Evolutionary conservation across 2,113 vertebrate species (phyloP).

Genomic region (Euleptes europaea): DNA sequence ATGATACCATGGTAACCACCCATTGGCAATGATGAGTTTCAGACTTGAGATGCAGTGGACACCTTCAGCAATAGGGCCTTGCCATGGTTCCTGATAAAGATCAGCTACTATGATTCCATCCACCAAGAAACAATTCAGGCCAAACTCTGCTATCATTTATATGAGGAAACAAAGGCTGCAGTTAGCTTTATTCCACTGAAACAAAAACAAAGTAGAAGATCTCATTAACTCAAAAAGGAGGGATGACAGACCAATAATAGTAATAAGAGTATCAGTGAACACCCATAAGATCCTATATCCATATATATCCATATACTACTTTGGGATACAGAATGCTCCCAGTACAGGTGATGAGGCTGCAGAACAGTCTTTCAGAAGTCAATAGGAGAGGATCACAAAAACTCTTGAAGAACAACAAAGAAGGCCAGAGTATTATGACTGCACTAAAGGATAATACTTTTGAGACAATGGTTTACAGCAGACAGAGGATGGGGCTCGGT

Average conservation of each 20-base stretch:
- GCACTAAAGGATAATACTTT: neutral
- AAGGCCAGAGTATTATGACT: neutral
- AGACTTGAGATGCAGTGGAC: neutral
- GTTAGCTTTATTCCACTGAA: neutral
- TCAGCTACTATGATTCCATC: neutral
- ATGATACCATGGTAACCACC: constrained; percentile 1
- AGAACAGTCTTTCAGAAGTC: neutral
- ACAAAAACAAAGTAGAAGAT: neutral
- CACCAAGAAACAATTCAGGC: neutral
- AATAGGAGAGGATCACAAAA: neutral
- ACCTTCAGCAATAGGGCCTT: neutral
- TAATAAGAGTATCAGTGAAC: neutral
- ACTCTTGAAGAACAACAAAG: neutral
- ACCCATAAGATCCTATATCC: neutral
- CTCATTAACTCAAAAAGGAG: neutral
- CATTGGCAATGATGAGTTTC: neutral
- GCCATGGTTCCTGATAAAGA: neutral
- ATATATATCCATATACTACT: neutral
- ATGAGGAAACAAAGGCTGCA: neutral
- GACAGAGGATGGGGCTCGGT: neutral
- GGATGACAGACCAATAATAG: neutral
- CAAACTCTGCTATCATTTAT: neutral
- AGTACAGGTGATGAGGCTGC: too few relatives aligned
- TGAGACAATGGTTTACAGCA: constrained; percentile 1
- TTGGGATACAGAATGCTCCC: neutral